Conservation (phyloP, 2,797 vertebrate species). For the Peromyscus eremicus region DNA sequence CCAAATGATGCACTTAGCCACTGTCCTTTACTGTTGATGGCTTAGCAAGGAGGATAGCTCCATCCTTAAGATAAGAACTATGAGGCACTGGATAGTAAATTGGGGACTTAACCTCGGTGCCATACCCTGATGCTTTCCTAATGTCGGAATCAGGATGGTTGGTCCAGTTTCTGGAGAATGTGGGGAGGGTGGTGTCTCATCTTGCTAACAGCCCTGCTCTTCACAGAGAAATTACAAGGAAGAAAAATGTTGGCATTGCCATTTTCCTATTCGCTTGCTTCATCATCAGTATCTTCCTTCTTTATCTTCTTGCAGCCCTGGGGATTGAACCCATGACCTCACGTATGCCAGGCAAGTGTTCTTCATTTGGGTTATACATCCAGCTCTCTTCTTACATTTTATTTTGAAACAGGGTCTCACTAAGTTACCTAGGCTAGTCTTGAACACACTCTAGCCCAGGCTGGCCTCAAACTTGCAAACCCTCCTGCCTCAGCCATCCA, state of each 20-base stretch:
- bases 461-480: neutral
- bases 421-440: neutral
- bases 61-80: neutral
- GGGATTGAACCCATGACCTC: neutral
- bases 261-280: conserved; percentile 2
- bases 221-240: neutral
- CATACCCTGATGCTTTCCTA: neutral
- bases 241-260: neutral
- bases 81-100: neutral
- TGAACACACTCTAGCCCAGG: neutral
- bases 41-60: neutral
- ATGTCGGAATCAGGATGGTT: neutral
- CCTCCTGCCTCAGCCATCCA: neutral
- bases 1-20: neutral
- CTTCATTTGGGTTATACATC: neutral
- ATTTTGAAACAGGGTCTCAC: neutral
- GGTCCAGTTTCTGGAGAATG: neutral
- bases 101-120: neutral
- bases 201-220: conserved; percentile 2
- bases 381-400: neutral
- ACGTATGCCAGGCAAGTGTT: neutral
- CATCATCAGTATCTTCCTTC: neutral
- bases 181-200: neutral
- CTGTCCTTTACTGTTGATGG: neutral
- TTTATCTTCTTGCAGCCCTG: neutral